Evolutionary conservation across 37 sponge, comb jelly and placozoan species (phyloP), one percentile per base, ranked within the genome.

Genomic region (Cliona cf. orientalis): DNA sequence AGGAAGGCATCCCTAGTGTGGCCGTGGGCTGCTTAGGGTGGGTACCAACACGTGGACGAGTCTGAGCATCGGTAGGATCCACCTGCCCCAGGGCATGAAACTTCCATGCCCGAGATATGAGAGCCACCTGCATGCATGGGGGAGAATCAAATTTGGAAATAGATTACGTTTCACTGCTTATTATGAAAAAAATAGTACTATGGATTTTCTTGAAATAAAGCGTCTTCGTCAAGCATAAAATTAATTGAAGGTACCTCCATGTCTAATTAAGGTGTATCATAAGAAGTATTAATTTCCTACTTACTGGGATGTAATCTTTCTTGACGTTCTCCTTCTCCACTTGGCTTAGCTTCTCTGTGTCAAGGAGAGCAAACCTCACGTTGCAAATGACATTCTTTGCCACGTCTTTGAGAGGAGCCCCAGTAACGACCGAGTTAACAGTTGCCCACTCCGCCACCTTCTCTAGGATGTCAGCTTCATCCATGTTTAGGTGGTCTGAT

Each of bases 371-470:
- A 74, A 96, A 90, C 3, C 99, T 64, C 22, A 98, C 87, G 59
- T 96, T 92, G 28, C 49, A 53, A 33, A 98, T 98, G 35, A 93
- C 95, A 46, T 87, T 87, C 72, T 73, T 53, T 2, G 90, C 91
- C 22, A 86, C 91, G 36, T 98, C 97, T 33, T 80, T 83, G 60
- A 98, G 71, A 0, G 86, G 81, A 34, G 53, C 29, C 37, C 90
- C 97, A 44, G 88, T 89, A 23, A 96, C 97, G 19, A 97, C 98
- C 98, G 99, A 85, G 62, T 96, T 98, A 56, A 98, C 92, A 38
- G 84, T 92, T 11, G 89, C 87, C 99, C 99, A 98, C 79, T 98
- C 97, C 60, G 87, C 89, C 25, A 96, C 99, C 36, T 89, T 87
- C 37, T 84, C 87, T 37, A 98, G 76, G 28, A 98, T 89, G 40